Percentiles rank a stretch among this genome's conserved stretches.
Conservation (phyloP, 2,113 vertebrate genomes). For the Bos indicus region DNA sequence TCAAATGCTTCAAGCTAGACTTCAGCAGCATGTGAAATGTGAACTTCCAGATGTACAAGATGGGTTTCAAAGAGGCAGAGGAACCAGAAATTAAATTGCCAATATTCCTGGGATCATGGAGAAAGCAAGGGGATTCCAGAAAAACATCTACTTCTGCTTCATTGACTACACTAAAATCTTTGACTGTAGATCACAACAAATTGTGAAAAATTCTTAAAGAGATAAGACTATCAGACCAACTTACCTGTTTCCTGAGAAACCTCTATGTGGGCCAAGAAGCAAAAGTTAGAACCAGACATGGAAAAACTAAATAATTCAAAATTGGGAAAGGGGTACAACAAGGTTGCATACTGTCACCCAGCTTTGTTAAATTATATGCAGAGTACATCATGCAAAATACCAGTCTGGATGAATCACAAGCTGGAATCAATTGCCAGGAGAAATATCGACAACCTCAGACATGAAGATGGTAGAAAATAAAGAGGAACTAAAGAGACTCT, state of each 20-base stretch:
- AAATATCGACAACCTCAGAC: not conserved
- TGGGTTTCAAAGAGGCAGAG: not conserved
- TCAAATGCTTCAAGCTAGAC: not conserved
- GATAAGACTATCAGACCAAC: not conserved
- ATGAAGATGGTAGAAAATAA: not conserved
- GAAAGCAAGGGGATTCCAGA: not conserved
- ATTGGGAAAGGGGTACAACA: not conserved
- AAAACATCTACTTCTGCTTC: not conserved
- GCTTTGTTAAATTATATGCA: not conserved
- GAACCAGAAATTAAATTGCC: not conserved
- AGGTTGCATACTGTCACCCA: not conserved
- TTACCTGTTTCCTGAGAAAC: not conserved
- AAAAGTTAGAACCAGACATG: not conserved
- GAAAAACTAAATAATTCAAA: not conserved
- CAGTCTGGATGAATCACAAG: not conserved
- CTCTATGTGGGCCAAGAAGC: not conserved
- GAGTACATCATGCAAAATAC: not conserved
- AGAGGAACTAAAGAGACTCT: not conserved
- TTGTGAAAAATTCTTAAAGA: not conserved
- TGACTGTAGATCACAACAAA: not conserved
- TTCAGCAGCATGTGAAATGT: not conserved
- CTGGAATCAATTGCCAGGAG: not conserved
- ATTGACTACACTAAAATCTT: not conserved
- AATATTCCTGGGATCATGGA: not conserved
- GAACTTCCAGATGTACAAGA: not conserved